A percentile compares a stretch with the other conserved stretches of the same genome.
phyloP scores from a whole-genome alignment of 2,797 vertebrate genomes.

The Rhinella marina region DNA sequence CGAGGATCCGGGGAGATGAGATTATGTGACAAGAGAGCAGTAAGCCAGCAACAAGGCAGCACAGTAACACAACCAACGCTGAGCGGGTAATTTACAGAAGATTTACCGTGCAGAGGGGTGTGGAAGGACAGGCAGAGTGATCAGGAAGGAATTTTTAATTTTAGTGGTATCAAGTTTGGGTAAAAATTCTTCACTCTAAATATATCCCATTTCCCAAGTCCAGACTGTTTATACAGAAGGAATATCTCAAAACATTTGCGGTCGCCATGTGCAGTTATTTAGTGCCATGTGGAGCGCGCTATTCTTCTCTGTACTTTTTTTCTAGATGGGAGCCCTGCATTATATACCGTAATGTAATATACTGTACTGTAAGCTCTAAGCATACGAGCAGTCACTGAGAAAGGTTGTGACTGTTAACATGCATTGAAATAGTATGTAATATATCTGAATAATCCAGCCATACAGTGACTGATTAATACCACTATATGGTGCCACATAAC shows the following conservation, averaged over 20 bases:
- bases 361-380: too few species aligned
- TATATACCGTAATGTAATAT: too few species aligned
- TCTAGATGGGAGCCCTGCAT: too few species aligned
- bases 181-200: background rate
- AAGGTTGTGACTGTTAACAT: background rate
- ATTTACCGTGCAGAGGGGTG: background rate
- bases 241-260: background rate
- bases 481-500: background rate
- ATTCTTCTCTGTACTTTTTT: too few species aligned
- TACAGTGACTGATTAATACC: background rate
- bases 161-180: background rate
- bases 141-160: slow-evolving; percentile 27
- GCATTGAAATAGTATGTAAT: background rate
- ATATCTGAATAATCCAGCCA: background rate
- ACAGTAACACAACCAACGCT: background rate
- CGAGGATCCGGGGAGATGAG: slow-evolving; percentile 38
- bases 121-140: background rate
- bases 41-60: background rate
- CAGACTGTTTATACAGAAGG: background rate
- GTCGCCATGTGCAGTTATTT: background rate
- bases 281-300: background rate
- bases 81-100: slow-evolving; percentile 14
- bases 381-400: too few species aligned
- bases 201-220: background rate
- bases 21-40: slow-evolving; percentile 17